A percentile compares a stretch with the other conserved stretches of the same genome.
Evolutionary conservation across 2,113 vertebrate species (phyloP).

Genomic region (Grallaria varia): DNA sequence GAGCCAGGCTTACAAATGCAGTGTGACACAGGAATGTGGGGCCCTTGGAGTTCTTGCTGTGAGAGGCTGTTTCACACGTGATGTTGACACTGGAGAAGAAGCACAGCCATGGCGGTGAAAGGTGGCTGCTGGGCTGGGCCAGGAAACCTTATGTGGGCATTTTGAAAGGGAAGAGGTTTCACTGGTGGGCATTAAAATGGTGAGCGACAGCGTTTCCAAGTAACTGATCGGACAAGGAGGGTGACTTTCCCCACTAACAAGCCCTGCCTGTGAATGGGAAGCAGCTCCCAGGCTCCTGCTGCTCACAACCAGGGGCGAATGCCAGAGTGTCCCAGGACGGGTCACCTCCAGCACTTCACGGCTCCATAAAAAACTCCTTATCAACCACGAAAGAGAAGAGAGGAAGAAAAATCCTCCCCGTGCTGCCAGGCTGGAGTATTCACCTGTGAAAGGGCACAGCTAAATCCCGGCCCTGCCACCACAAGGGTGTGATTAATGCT

Average conservation of each 20-base stretch:
- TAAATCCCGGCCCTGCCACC: not conserved
- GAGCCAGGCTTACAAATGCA: not conserved
- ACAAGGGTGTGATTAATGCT: not conserved
- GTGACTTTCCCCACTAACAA: conserved; percentile 5
- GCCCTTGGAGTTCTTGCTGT: not conserved
- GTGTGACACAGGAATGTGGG: conserved; percentile 4
- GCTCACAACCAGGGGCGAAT: not conserved
- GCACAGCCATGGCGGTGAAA: not conserved
- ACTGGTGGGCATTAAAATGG: not conserved
- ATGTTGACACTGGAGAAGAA: not conserved
- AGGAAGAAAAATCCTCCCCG: not conserved
- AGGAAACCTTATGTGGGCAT: not conserved
- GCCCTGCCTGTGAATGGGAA: not conserved
- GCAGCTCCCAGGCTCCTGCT: not conserved
- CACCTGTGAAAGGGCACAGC: not conserved
- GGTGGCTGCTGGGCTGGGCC: not conserved
- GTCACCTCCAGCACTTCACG: not conserved
- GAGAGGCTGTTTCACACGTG: not conserved
- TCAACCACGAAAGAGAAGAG: not conserved
- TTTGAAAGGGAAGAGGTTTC: not conserved
- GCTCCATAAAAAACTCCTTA: not conserved
- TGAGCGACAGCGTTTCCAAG: not conserved
- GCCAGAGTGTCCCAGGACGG: not conserved
- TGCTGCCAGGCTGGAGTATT: not conserved
- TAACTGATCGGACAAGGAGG: not conserved